Evolutionary conservation across 2,113 vertebrate species (phyloP), one percentile per base, ranked within the genome.

Genomic region (Xiphias gladius): DNA sequence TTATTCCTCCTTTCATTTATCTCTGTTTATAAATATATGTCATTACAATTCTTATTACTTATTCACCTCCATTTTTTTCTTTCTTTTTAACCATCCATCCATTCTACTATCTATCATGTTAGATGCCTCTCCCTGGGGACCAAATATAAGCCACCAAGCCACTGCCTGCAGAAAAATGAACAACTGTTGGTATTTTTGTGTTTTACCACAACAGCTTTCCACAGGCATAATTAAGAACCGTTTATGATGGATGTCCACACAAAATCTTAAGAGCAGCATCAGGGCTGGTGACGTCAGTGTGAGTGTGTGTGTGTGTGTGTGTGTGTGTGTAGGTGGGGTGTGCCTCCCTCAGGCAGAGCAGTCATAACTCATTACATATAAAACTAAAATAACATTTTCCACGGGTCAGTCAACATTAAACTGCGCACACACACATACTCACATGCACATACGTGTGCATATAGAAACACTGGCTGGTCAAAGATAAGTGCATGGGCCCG

Each of bases 331-430:
- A 46, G 71, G 50, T 78, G 79, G 72, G 70, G 59, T 87, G 89
- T 79, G 85, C 54, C 86, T 83, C 89, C 89, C 90, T 75, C 43
- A 67, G 89, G 90, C 86, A 80, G 28, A 82, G 89, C 87, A 88
- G 88, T 93, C 91, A 93, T 82, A 89, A 92, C 89, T 89, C 89
- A 88, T 93, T 90, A 93, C 67, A 83, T 87, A n/a, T 90, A 62
- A 37, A 84, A 74, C 75, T 67, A 82, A 84, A 92, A 88, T 85
- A 92, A 88, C 76, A 88, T 87, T 86, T 83, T 86, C 71, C 81
- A 88, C 28, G 76, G 90, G 84, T 92, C 87, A 89, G 72, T 86
- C 80, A 80, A 78, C 50, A 67, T 64, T 54, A 69, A 72, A 80
- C 64, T 39, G 55, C 48, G 11, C 13, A n/a, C 50, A 59, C 57